A percentile compares a stretch with the other conserved stretches of the same genome.
Evolutionary conservation across 2,888 invertebrate genomes (phyloP).

Genomic region (Tenthredo notha): DNA sequence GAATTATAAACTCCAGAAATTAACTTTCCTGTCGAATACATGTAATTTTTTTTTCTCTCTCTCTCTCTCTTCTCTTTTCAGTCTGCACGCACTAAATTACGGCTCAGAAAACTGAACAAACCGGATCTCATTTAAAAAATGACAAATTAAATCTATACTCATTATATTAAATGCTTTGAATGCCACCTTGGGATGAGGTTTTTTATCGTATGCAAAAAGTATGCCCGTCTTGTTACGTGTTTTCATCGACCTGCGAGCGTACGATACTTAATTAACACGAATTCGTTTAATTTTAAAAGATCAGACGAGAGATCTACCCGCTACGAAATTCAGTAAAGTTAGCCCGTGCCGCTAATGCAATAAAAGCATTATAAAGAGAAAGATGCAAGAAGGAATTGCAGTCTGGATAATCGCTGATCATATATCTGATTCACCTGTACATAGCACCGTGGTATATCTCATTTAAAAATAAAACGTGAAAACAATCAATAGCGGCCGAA

Average conservation of each 20-base stretch:
- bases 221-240: not conserved
- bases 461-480: slow-evolving; percentile 27
- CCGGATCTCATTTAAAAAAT: not conserved
- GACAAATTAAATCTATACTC: not conserved
- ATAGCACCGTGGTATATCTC: not conserved
- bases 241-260: not conserved
- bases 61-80: too few species aligned
- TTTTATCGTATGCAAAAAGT: not conserved
- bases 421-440: slow-evolving; percentile 23
- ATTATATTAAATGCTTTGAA: not conserved
- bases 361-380: slow-evolving; percentile 13
- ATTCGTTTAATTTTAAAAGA: not conserved
- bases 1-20: slow-evolving; percentile 22
- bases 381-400: slow-evolving; percentile 24
- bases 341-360: not conserved
- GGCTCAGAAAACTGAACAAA: not conserved
- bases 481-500: slow-evolving; percentile 27
- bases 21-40: slow-evolving; percentile 28
- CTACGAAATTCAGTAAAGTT: not conserved
- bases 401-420: slow-evolving; percentile 22
- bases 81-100: not conserved
- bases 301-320: not conserved
- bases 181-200: not conserved
- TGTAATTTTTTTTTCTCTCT: not conserved
- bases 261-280: not conserved